Conservation (phyloP, 2,113 vertebrate genomes). For the Nipponia nippon region DNA sequence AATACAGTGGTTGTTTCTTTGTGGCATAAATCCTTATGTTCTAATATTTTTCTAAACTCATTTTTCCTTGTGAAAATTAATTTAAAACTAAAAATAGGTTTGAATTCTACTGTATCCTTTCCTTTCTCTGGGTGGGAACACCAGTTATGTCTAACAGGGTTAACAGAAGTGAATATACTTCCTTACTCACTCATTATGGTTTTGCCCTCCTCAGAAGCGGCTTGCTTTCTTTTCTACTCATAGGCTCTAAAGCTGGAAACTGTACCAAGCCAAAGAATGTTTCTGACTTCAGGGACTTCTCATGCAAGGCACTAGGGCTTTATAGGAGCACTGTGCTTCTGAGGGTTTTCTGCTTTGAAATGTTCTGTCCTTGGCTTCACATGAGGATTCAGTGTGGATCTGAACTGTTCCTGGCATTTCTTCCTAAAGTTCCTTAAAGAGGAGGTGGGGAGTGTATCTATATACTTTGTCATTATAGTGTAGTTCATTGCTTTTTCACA, state of each 20-base stretch:
- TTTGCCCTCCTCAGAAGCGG: not conserved
- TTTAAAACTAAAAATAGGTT: not conserved
- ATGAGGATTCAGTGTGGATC: not conserved
- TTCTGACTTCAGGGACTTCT: not conserved
- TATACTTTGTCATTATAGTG: not conserved
- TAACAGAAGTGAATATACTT: not conserved
- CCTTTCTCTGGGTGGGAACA: not conserved
- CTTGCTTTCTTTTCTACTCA: not conserved
- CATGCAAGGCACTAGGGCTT: not conserved
- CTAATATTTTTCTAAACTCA: not conserved
- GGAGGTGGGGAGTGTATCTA: not conserved
- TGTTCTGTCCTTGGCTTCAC: not conserved
- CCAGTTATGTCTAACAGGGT: not conserved
- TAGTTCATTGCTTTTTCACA: not conserved
- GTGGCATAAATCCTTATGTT: not conserved
- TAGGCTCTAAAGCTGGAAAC: not conserved
- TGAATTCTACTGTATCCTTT: not conserved
- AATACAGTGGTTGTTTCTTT: not conserved
- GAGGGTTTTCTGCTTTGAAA: not conserved
- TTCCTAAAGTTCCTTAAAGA: not conserved
- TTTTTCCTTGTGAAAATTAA: not conserved
- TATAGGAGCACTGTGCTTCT: not conserved
- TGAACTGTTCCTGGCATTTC: not conserved
- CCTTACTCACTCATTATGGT: not conserved
- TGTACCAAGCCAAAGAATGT: not conserved